These are phyloP conservation scores for Smittia sp. DNA, from an alignment of 2,888 invertebrate species.

Conservation along the genomic window DNA sequence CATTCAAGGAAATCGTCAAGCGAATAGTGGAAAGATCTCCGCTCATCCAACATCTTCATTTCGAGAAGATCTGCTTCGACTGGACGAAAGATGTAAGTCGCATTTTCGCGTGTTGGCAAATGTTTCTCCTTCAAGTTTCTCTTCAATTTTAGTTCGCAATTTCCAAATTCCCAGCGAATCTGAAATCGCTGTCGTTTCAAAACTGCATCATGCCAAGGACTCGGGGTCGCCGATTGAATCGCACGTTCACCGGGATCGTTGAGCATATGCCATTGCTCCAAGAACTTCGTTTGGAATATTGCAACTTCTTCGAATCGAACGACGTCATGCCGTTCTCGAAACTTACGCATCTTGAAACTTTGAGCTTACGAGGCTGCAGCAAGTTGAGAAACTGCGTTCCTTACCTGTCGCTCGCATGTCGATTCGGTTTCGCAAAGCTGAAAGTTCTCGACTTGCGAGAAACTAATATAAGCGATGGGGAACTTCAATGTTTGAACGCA, in stretches of 20 bases:
- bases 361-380: constrained; percentile 64
- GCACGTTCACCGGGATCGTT: constrained; percentile 50
- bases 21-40: constrained; percentile 47
- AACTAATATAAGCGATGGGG: constrained; percentile 60
- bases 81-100: constrained; percentile 48
- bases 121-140: not conserved
- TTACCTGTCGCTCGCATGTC: constrained; percentile 70
- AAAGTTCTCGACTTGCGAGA: constrained; percentile 57
- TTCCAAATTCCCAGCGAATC: constrained; percentile 61
- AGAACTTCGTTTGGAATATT: constrained; percentile 44
- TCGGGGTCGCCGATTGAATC: not conserved
- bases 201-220: constrained; percentile 28
- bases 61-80: constrained; percentile 51
- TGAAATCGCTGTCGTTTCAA: not conserved
- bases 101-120: no score
- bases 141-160: constrained; percentile 59
- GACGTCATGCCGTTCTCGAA: constrained; percentile 72
- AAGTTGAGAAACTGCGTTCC: constrained; percentile 70
- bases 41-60: constrained; percentile 47
- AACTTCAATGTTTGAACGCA: constrained; percentile 60
- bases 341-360: constrained; percentile 59
- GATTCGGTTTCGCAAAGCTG: constrained; percentile 61
- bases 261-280: constrained; percentile 48
- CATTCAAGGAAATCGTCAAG: constrained; percentile 45
- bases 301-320: constrained; percentile 72